These are phyloP conservation scores for Shargacucullia verbasci DNA, from an alignment of 2,888 invertebrate genomes.

Conservation along the genomic window DNA sequence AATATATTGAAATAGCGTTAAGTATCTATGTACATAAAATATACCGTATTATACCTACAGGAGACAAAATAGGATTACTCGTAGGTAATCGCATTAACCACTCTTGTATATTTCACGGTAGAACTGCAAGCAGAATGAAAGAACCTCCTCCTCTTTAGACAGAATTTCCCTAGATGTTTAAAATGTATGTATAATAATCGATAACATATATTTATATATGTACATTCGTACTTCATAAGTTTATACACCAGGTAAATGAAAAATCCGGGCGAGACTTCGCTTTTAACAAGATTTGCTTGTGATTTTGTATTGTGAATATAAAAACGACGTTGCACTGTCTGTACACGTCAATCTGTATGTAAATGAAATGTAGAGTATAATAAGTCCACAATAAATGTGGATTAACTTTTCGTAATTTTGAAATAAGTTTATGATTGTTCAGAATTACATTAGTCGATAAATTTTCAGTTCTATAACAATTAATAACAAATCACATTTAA, in stretches of 20 bases:
- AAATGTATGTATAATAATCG: too few relatives aligned
- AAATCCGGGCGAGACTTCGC: constrained; percentile 9
- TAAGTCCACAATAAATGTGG: too few relatives aligned
- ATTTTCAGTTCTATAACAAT: too few relatives aligned
- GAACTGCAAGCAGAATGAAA: constrained; percentile 24
- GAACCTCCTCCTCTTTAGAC: constrained; percentile 24
- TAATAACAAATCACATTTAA: too few relatives aligned
- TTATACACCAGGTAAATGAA: constrained; percentile 18
- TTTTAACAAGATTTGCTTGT: constrained; percentile 14
- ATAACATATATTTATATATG: not conserved
- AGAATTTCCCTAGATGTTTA: constrained; percentile 41
- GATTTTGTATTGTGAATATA: constrained; percentile 10
- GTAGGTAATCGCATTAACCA: constrained; percentile 41
- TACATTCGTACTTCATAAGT: not conserved
- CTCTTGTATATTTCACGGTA: constrained; percentile 4
- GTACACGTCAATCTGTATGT: not conserved
- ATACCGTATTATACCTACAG: not conserved
- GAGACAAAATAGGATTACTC: constrained; percentile 30
- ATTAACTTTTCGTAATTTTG: too few relatives aligned
- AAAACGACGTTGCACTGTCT: too few relatives aligned
- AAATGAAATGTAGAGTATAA: too few relatives aligned
- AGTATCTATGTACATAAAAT: too few relatives aligned
- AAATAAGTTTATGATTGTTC: too few relatives aligned
- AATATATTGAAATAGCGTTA: too few relatives aligned
- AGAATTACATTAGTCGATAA: too few relatives aligned